Percentiles rank a stretch among this genome's conserved stretches.
These are phyloP conservation scores for Listronotus oregonensis DNA, from an alignment of 1,140 invertebrate genomes.

Conservation along the genomic window DNA sequence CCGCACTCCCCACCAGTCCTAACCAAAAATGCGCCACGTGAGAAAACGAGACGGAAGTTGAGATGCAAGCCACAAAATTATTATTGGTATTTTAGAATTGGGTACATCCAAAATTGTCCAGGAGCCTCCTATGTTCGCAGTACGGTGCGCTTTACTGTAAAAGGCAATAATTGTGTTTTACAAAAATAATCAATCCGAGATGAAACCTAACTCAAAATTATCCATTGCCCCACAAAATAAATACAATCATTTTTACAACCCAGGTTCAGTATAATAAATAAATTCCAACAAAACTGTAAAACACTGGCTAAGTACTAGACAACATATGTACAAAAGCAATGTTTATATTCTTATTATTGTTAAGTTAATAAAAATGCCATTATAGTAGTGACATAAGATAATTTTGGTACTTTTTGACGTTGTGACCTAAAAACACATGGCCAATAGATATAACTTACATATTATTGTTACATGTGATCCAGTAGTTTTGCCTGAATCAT, in stretches of 20 bases:
- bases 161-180: constrained; percentile 14
- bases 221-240: neutral
- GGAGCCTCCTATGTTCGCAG: too few species aligned
- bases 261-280: constrained; percentile 14
- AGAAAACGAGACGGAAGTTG: too few species aligned
- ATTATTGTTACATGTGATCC: too few species aligned
- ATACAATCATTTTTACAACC: constrained; percentile 11
- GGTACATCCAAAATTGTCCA: too few species aligned
- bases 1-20: too few species aligned
- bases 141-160: too few species aligned
- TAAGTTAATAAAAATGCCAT: constrained; percentile 35
- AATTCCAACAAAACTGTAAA: constrained; percentile 22
- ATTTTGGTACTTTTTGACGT: neutral
- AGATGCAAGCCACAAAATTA: too few species aligned
- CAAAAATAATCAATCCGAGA: neutral
- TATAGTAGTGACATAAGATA: constrained; percentile 10
- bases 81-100: too few species aligned
- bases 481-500: too few species aligned
- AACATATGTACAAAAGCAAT: constrained; percentile 40
- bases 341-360: constrained; percentile 34
- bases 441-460: too few species aligned
- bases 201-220: constrained; percentile 2
- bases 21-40: too few species aligned
- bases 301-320: constrained; percentile 41
- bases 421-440: too few species aligned